Base-by-base conservation (phyloP, 2,888 invertebrate genomes). In the Drosophila affinis region DNA sequence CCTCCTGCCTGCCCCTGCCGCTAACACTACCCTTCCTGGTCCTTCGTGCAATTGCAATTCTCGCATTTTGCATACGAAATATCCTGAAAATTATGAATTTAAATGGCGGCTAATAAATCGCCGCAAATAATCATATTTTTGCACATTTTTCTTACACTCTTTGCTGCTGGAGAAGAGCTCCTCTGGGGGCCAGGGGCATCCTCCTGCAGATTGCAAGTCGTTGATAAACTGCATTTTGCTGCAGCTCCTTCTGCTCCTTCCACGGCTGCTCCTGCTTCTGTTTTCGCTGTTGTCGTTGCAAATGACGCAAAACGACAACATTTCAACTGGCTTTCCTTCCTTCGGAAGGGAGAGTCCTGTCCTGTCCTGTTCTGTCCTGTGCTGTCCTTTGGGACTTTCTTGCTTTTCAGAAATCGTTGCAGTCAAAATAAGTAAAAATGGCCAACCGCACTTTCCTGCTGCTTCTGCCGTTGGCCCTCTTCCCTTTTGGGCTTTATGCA, bases 101-200 rank as follows among this genome's bases (percentile, higher is more conserved):
- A 90, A 90, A 90, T 90, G 78, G 74, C 59, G 78, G 72, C 78
- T 82, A 88, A 89, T 90, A 90, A 90, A 90, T 90, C 81, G 81
- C 81, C 75, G 69, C 57, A 62, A 76, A 71, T 73, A 72, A 59
- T 74, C 62, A 68, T 71, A 57, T 70, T 67, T 74, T 67, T 49
- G 56, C 46, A 18, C 62, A 62, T 71, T 57, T 71, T 49, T 57
- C 70, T 58, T 58, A 55, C 47, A 51, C 45, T 39, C 49, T 29
- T 56, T 61, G 3, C 12, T 53, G n/a, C n/a, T 32, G 53, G 9
- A 27, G 12, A 32, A 12, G 9, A n/a, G 21, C 27, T 57, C 44
- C 24, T 34, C 55, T 7, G 14, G 39, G 34, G 46, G 58, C 58
- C 58, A 62, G 53, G 48, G 63, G 52, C 67, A 70, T 67, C 65